phyloP scores from a whole-genome alignment of 2,888 invertebrate genomes.

The Exephanes ischioxanthus region DNA sequence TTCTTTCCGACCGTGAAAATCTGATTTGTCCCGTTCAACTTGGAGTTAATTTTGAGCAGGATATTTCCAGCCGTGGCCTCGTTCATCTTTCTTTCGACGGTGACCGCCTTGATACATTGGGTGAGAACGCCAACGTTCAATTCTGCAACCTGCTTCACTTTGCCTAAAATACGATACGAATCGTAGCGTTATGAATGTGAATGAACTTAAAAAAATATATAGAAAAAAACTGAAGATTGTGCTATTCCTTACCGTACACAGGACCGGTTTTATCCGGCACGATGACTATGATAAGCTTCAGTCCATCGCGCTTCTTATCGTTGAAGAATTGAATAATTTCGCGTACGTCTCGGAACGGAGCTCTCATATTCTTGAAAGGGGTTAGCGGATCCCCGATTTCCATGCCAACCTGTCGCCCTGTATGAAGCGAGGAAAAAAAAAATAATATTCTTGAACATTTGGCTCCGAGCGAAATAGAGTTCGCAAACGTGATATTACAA shows the following conservation, averaged over 20 bases:
- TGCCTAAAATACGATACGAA: conserved; percentile 75
- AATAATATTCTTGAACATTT: background rate
- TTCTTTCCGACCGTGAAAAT: conserved; percentile 76
- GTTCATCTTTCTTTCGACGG: conserved; percentile 85
- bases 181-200: background rate
- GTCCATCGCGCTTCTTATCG: conserved; percentile 74
- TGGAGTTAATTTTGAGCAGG: conserved; percentile 92
- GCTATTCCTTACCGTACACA: conserved; percentile 85
- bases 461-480: no score
- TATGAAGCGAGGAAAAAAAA: conserved; percentile 1
- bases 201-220: background rate
- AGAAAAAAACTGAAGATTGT: background rate
- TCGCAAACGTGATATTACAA: conserved; percentile 52
- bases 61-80: conserved; percentile 90
- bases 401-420: conserved; percentile 77
- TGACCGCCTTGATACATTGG: conserved; percentile 89
- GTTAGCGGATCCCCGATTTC: conserved; percentile 71
- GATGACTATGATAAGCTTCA: conserved; percentile 88
- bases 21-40: conserved; percentile 94
- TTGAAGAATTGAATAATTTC: conserved; percentile 73
- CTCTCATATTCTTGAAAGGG: conserved; percentile 69
- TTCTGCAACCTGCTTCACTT: conserved; percentile 90
- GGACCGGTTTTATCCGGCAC: conserved; percentile 86
- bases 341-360: conserved; percentile 50
- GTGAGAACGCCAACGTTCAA: conserved; percentile 89